Evolutionary conservation across 1,140 invertebrate genomes (phyloP).

Genomic region (Drosophila athabasca): DNA sequence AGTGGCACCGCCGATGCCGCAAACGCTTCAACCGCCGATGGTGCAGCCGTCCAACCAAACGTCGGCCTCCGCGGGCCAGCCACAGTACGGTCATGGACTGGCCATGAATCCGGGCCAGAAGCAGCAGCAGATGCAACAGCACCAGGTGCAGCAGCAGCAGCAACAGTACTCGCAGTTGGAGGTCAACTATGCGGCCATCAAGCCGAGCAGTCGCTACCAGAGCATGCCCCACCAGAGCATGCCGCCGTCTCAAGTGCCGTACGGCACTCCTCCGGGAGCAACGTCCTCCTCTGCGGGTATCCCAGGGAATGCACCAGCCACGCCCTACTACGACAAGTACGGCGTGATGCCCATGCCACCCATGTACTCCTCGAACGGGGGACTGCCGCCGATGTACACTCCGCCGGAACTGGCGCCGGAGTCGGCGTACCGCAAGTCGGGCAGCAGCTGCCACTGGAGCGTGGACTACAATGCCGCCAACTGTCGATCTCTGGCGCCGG

Average conservation of each 20-base stretch:
- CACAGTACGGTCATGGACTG: slow-evolving; percentile 15
- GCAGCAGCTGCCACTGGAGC: slow-evolving; percentile 62
- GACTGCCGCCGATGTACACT: slow-evolving; percentile 48
- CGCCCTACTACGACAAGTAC: slow-evolving; percentile 69
- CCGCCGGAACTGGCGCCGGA: slow-evolving; percentile 46
- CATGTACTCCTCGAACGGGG: slow-evolving; percentile 52
- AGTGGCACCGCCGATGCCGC: slow-evolving; percentile 4
- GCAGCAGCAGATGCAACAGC: slow-evolving; percentile 31
- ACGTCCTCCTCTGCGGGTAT: background rate
- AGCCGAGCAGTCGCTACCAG: slow-evolving; percentile 66
- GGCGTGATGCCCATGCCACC: slow-evolving; percentile 62
- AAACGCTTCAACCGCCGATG: background rate
- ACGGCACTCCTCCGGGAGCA: background rate
- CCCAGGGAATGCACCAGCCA: slow-evolving; percentile 1
- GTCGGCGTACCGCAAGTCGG: slow-evolving; percentile 45
- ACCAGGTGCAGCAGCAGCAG: slow-evolving; percentile 33
- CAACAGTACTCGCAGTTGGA: slow-evolving; percentile 59
- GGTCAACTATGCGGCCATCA: slow-evolving; percentile 69
- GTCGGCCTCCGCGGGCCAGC: background rate
- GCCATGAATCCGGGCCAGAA: slow-evolving; percentile 16
- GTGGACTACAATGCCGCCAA: slow-evolving; percentile 61
- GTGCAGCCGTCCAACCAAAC: slow-evolving; percentile 23
- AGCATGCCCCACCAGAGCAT: slow-evolving; percentile 49
- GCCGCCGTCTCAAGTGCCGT: slow-evolving; percentile 6
- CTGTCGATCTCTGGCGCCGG: slow-evolving; percentile 45